These are phyloP conservation scores for Daboia siamensis DNA, from an alignment of 2,113 vertebrate genomes.

Conservation along the genomic window DNA sequence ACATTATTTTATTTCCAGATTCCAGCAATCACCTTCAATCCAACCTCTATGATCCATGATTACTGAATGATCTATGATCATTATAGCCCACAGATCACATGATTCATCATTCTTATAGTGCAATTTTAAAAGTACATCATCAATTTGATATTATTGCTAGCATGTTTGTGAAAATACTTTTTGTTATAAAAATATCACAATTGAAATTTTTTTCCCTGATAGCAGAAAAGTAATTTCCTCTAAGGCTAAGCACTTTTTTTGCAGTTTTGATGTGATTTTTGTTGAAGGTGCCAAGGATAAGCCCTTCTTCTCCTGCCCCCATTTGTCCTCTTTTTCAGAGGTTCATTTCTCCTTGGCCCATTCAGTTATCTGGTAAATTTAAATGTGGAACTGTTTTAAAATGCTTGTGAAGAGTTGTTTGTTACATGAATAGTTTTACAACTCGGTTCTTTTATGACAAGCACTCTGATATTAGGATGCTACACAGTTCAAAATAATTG, in stretches of 20 bases:
- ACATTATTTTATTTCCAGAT: neutral
- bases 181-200: neutral
- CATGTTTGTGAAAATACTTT: neutral
- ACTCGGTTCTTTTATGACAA: neutral
- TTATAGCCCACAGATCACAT: neutral
- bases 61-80: neutral
- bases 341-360: neutral
- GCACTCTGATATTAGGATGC: neutral
- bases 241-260: neutral
- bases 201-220: neutral
- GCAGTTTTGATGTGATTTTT: neutral
- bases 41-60: neutral
- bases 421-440: neutral
- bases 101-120: neutral
- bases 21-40: neutral
- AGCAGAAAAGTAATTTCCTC: neutral
- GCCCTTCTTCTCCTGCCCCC: neutral
- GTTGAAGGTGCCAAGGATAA: neutral
- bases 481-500: neutral
- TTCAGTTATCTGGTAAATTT: neutral
- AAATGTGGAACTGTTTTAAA: neutral
- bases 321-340: neutral
- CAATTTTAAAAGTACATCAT: neutral
- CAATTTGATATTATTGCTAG: neutral
- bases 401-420: neutral